Percentiles rank a stretch among this genome's conserved stretches.
phyloP scores from a whole-genome alignment of 2,113 vertebrate genomes.

The Corynorhinus townsendii region DNA sequence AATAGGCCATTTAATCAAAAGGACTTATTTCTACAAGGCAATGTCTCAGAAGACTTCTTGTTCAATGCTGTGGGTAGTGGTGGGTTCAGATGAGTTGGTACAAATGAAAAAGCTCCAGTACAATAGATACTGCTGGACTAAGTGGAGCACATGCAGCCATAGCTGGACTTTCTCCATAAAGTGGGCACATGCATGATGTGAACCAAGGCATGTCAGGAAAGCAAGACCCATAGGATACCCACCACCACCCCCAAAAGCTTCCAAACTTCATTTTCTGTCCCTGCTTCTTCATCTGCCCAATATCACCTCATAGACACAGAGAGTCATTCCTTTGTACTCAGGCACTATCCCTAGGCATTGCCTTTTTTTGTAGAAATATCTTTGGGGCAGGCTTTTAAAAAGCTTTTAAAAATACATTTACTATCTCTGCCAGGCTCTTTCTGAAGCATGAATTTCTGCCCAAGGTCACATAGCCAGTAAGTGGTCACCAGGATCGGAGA shows the following conservation, averaged over 20 bases:
- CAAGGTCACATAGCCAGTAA: neutral
- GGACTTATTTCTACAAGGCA: neutral
- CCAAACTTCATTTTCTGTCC: neutral
- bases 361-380: neutral
- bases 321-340: neutral
- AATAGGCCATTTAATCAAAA: neutral
- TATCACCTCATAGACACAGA: neutral
- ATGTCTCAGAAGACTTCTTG: neutral
- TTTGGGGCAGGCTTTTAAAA: neutral
- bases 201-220: neutral
- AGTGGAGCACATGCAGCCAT: neutral
- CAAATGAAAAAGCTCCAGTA: neutral
- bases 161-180: neutral
- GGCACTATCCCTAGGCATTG: neutral
- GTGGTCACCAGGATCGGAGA: neutral
- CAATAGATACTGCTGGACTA: neutral
- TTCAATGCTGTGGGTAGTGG: neutral
- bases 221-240: neutral
- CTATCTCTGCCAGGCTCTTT: neutral
- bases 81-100: neutral
- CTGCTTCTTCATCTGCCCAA: neutral
- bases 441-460: neutral
- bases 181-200: neutral
- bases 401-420: neutral
- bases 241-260: neutral